Evolutionary conservation across 2,888 invertebrate species (phyloP), one percentile per base, ranked within the genome.

Genomic region (Drosophila macrospina): DNA sequence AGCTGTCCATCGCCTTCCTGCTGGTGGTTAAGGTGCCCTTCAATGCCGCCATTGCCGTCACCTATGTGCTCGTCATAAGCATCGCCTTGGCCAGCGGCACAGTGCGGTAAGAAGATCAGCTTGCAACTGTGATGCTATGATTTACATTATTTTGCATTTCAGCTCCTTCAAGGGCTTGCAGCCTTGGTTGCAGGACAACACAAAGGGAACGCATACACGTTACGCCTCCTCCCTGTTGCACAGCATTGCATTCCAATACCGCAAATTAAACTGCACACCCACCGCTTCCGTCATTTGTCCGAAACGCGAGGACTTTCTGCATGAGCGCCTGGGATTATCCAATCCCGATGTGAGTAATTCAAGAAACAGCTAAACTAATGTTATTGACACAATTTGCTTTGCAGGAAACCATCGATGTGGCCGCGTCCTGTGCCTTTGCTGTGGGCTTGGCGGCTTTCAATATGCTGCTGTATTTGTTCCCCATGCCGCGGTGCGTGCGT

Each of bases 381-480:
- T 5, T 1, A 28, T 28, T 8, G 4, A 2, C 0, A 15, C 2
- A 4, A 3, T 7, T 39, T 28, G 1, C 0, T 28, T 30, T 95
- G 78, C 91, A 95, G 65, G 95, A 97, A 77, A 94, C 96, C 52
- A 97, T 91, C 59, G 92, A 98, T 93, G 94, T 98, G 59, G 95
- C 96, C 0, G 94, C 97, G 26, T 95, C 96, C 0, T 95, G 97
- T 72, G 97, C 96, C 0, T 98, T 98, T 88, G 95, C 97, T 0
- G 92, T 96, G 0, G 97, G 96, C 0, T 94, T 97, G 78, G 95
- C 96, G 71, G 93, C 97, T 47, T 93, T 97, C 5, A 98, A 98
- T 90, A 95, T 97, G 91, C 94, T 98, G 68, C 92, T 98, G 55
- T 98, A 98, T 92, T 92, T 97, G 44, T 94, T 98, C 80, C 98